Conservation (phyloP, 2,888 invertebrate species). For the Stenichneumon culpator region DNA sequence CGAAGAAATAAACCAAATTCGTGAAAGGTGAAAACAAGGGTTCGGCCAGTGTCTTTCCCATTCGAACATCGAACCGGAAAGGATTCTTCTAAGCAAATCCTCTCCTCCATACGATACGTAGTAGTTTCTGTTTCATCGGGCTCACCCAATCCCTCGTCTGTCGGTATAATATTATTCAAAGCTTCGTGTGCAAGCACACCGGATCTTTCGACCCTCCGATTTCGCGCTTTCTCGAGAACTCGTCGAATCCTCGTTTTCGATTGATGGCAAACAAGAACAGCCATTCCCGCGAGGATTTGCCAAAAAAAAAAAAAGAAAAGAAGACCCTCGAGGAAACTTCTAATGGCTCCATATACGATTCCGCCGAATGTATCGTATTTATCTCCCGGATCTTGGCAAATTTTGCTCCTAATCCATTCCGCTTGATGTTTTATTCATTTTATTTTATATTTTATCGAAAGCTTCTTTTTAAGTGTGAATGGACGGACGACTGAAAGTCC, state of each 20-base stretch:
- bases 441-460: slow-evolving; percentile 2
- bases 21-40: background rate
- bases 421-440: slow-evolving; percentile 19
- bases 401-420: background rate
- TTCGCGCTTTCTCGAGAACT: slow-evolving; percentile 31
- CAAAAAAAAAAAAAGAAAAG: background rate
- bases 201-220: slow-evolving; percentile 25
- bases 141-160: background rate
- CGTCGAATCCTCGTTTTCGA: slow-evolving; percentile 38
- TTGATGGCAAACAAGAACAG: slow-evolving; percentile 39
- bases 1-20: background rate
- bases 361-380: slow-evolving; percentile 5
- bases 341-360: slow-evolving; percentile 10
- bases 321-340: slow-evolving; percentile 18
- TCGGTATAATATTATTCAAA: slow-evolving; percentile 50
- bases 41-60: background rate
- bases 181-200: slow-evolving; percentile 24
- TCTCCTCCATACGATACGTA: background rate
- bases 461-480: background rate
- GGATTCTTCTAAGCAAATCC: slow-evolving; percentile 27
- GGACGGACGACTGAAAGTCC: slow-evolving; percentile 12
- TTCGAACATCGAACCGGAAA: slow-evolving; percentile 5
- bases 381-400: background rate
- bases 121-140: background rate
- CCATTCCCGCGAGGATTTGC: slow-evolving; percentile 27